These are phyloP conservation scores for Ethmia dodecea DNA, from an alignment of 2,888 invertebrate species.

Conservation along the genomic window DNA sequence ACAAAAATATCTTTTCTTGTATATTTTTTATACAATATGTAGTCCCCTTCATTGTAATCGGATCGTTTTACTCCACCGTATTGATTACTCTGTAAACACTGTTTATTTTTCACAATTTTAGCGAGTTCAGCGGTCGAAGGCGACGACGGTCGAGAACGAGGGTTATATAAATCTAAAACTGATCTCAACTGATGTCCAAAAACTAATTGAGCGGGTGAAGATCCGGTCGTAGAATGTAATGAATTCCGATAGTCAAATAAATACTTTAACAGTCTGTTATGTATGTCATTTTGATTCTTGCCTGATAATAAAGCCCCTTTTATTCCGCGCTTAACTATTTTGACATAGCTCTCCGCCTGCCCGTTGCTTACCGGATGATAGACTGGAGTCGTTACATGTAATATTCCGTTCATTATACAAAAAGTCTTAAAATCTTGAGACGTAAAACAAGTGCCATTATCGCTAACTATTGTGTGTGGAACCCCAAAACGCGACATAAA, in stretches of 20 bases:
- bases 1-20: background rate
- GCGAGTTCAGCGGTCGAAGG: background rate
- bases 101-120: background rate
- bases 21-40: background rate
- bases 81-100: slow-evolving; percentile 7
- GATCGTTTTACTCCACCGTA: slow-evolving; percentile 1
- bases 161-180: slow-evolving; percentile 6
- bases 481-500: slow-evolving; percentile 14
- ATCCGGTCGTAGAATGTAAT: slow-evolving; percentile 5
- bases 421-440: slow-evolving; percentile 4
- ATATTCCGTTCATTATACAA: slow-evolving; percentile 9
- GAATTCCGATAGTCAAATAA: slow-evolving; percentile 11
- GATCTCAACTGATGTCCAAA: slow-evolving; percentile 6
- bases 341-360: slow-evolving; percentile 10
- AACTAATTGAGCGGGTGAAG: slow-evolving; percentile 10
- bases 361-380: slow-evolving; percentile 9
- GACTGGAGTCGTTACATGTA: slow-evolving; percentile 4
- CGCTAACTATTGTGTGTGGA: slow-evolving; percentile 1
- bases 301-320: background rate
- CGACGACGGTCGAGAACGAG: background rate
- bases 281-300: background rate
- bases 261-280: slow-evolving; percentile 3
- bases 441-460: slow-evolving; percentile 9
- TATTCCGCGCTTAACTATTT: slow-evolving; percentile 9
- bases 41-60: background rate